Base-by-base conservation (phyloP, 2,113 vertebrate genomes). In the Podiceps cristatus region DNA sequence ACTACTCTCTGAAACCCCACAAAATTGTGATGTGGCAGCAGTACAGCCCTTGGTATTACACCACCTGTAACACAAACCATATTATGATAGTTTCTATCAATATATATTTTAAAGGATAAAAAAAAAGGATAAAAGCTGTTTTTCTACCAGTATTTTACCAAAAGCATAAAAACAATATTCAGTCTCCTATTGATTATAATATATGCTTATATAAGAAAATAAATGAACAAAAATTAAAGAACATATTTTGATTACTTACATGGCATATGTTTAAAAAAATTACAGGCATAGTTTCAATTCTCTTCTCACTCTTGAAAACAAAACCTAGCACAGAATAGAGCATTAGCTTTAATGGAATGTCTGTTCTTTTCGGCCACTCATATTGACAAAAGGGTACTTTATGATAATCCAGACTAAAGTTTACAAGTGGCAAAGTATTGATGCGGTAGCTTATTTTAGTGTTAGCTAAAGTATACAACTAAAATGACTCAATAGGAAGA, bases 1-100 rank as follows among this genome's bases (percentile, higher is more conserved):
- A 97, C 94, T 96, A 96, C 94, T 97, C 96, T 97, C 94, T 98
- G 97, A 97, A 98, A 97, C 96, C 97, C 79, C 97, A 98, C 97
- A 97, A 97, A 96, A 97, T 11, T 97, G 96, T 93, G 97, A 98
- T 97, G 86, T 92, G 93, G 94, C 94, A 97, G 95, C 96, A 97
- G 95, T 97, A 47, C 94, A 97, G 97, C 94, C 96, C 92, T 89
- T 97, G 96, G 95, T 95, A 96, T 98, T 97, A 97, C 95, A 96
- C 90, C 94, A 98, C 96, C 95, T 97, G 97, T 91, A 97, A 97
- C 97, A 97, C 95, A 97, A 97, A 97, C 96, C 94, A 96, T 71
- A 97, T 62, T 76, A 96, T 90, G 96, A 96, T 87, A 96, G 85
- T 96, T 97, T 96, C 94, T 96, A 86, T 92, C 92, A 97, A 93